Conservation (phyloP, 1,140 invertebrate species). For the Polypedilum vanderplanki region DNA sequence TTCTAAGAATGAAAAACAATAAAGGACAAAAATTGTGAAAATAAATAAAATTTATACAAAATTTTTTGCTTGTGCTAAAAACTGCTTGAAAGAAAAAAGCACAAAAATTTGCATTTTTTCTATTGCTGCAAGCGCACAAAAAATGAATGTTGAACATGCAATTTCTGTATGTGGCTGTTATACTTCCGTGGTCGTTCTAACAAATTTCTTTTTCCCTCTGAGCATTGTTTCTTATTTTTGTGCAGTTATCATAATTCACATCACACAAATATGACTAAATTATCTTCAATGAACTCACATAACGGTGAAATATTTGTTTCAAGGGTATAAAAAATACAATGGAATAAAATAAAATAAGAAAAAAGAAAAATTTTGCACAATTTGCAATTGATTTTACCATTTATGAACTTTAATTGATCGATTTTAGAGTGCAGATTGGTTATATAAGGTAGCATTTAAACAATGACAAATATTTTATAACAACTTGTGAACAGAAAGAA, state of each 20-base stretch:
- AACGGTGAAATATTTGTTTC: too few species aligned
- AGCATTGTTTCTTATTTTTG: not conserved
- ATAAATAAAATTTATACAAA: not conserved
- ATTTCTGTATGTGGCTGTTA: not conserved
- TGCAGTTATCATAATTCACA: conserved; percentile 13
- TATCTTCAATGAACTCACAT: not conserved
- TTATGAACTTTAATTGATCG: too few species aligned
- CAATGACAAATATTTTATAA: too few species aligned
- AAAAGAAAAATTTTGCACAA: too few species aligned
- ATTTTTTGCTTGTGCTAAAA: not conserved
- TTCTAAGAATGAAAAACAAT: not conserved
- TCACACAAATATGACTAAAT: not conserved
- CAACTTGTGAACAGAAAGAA: too few species aligned
- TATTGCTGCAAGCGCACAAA: not conserved
- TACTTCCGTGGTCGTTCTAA: not conserved
- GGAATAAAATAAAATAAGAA: too few species aligned
- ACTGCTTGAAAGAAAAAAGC: not conserved
- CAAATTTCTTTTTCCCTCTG: conserved; percentile 6
- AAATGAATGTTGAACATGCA: conserved; percentile 13
- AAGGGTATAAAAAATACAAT: too few species aligned
- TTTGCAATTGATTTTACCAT: too few species aligned
- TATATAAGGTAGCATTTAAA: too few species aligned
- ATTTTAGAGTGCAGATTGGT: too few species aligned
- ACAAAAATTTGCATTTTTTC: conserved; percentile 1
- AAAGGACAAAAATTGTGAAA: not conserved